Percentiles rank a stretch among this genome's conserved stretches.
Evolutionary conservation across 1,140 invertebrate genomes (phyloP).

Genomic region (Meloidogyne chitwoodi): DNA sequence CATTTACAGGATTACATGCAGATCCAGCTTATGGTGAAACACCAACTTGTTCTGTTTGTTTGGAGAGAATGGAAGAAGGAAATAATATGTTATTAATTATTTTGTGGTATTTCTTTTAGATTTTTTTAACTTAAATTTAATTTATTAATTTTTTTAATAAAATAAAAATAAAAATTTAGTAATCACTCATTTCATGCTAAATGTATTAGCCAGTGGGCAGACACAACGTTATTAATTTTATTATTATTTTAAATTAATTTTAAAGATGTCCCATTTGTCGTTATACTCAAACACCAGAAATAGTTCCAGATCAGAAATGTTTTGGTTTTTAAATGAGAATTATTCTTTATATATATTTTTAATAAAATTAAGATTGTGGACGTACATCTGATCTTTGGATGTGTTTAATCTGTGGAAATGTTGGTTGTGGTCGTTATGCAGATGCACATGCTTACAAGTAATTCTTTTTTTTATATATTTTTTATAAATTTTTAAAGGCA

Average conservation of each 20-base stretch:
- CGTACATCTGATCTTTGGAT: conserved; percentile 83
- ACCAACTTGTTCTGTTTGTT: conserved; percentile 92
- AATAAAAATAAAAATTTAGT: conserved; percentile 62
- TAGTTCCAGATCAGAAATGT: conserved; percentile 73
- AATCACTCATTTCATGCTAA: conserved; percentile 94
- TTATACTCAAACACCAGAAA: conserved; percentile 77
- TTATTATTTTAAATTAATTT: conserved; percentile 15
- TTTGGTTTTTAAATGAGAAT: neutral
- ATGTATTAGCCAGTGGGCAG: conserved; percentile 92
- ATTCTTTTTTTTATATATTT: conserved; percentile 29
- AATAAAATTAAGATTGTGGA: conserved; percentile 71
- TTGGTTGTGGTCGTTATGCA: conserved; percentile 85
- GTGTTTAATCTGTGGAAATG: conserved; percentile 94
- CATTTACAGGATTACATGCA: conserved; percentile 55
- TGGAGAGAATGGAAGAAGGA: conserved; percentile 88
- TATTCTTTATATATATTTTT: neutral
- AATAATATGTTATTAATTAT: conserved; percentile 77
- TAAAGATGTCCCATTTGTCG: conserved; percentile 70
- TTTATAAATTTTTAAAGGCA: conserved; percentile 67
- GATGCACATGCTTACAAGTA: conserved; percentile 71
- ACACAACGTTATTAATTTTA: conserved; percentile 67
- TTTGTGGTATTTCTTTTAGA: conserved; percentile 67
- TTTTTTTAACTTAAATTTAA: neutral
- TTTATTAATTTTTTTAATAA: no score
- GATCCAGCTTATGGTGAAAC: conserved; percentile 76